Evolutionary conservation across 2,113 vertebrate genomes (phyloP).

Genomic region (Elgaria multicarinata): DNA sequence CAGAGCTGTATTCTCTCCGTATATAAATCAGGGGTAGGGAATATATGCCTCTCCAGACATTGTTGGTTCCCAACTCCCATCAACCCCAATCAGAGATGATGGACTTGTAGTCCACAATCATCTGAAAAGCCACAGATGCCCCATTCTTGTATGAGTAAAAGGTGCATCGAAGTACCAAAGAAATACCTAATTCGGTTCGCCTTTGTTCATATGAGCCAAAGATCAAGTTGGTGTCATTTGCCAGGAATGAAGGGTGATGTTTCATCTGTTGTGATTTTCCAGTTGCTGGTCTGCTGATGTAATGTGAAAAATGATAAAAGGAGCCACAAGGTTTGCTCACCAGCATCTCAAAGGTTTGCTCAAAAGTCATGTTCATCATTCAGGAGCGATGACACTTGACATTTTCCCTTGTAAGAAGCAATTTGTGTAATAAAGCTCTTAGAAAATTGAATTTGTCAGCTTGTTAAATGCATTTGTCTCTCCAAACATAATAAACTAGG

Average conservation of each 20-base stretch:
- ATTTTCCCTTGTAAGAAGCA: conserved; percentile 70
- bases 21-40: too few species aligned
- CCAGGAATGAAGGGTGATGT: neutral
- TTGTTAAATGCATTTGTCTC: conserved; percentile 74
- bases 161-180: neutral
- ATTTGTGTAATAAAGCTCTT: conserved; percentile 76
- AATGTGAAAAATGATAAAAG: conserved; percentile 9
- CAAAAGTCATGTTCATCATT: conserved; percentile 49
- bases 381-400: conserved; percentile 59
- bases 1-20: too few species aligned
- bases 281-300: neutral
- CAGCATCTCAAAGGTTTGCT: conserved; percentile 39
- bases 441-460: conserved; percentile 78
- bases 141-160: neutral
- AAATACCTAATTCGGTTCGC: neutral
- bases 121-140: neutral
- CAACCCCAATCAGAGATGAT: neutral
- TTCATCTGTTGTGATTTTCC: neutral
- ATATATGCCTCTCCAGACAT: too few species aligned
- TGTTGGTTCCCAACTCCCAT: too few species aligned
- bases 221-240: neutral
- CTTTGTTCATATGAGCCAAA: neutral
- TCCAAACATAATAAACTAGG: conserved; percentile 64
- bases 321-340: neutral
- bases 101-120: neutral